Conservation (phyloP, 2,888 invertebrate species). For the Cephonodes hylas region DNA sequence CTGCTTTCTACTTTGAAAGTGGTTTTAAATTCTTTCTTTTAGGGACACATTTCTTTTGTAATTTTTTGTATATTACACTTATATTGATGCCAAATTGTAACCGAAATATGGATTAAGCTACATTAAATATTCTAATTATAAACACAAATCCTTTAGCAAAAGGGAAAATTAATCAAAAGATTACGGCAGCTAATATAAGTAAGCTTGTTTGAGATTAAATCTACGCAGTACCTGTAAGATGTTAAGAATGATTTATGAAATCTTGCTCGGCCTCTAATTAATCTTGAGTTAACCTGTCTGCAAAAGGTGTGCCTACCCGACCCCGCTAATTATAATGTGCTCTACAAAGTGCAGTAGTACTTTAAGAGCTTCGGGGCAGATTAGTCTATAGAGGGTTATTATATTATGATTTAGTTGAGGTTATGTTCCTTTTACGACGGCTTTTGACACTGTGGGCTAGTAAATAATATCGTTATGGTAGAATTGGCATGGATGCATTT, state of each 20-base stretch:
- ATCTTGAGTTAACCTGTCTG: conserved; percentile 41
- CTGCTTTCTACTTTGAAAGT: no score
- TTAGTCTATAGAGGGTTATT: not conserved
- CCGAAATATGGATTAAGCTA: not conserved
- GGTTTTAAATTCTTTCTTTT: no score
- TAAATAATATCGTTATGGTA: no score
- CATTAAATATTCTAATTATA: not conserved
- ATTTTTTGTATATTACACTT: no score
- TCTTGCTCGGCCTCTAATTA: conserved; percentile 39
- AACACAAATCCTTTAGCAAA: not conserved
- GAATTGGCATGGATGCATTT: no score
- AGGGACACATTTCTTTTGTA: no score
- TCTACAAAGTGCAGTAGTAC: not conserved
- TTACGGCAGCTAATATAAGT: not conserved
- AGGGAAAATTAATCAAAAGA: conserved; percentile 6
- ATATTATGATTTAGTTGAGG: not conserved
- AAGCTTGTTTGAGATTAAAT: not conserved
- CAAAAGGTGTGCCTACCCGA: conserved; percentile 27
- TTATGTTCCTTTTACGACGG: not conserved
- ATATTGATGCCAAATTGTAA: no score
- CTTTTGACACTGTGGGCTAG: not conserved
- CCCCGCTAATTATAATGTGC: conserved; percentile 30
- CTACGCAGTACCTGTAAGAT: conserved; percentile 12
- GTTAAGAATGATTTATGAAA: conserved; percentile 44
- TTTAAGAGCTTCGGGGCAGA: not conserved